Base-by-base conservation (phyloP, 1,140 invertebrate species). In the Lepidurus packardi region DNA sequence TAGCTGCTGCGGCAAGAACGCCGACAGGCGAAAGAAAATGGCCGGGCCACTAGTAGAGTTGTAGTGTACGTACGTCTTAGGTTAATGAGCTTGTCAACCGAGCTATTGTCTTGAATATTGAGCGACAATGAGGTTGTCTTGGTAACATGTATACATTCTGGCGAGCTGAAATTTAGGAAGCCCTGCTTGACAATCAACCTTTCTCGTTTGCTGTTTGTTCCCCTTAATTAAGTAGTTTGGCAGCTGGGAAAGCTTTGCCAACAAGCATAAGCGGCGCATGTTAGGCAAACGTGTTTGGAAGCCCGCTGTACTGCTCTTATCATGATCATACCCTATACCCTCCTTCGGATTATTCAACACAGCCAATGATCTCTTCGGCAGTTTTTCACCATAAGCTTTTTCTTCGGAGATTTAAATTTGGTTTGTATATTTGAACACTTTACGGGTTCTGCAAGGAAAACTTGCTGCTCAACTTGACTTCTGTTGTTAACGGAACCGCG, bases 41-140 rank as follows among this genome's bases (percentile, higher is more conserved):
- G 53, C 7, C 13, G 53, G 21, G 53, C 53, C 13, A 65, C 53
- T 65, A 65, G 21, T 7, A 21, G 21, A 65, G 9, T 65, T 65
- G 53, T 65, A 65, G 16, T 21, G 53, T n/a, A 65, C 53, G 53
- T 16, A 65, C 53, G 53, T 65, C 53, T 9, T 65, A 65, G 53
- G 53, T 65, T 65, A 65, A 65, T 65, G 53, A 65, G 53, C 53
- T 65, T 65, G 53, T 65, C 53, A 65, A 65, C 53, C 53, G 53
- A 65, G 16, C 53, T 65, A 65, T 65, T 65, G 53, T 65, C 53
- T 65, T 7, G 53, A 65, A 65, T 65, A 21, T n/a, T 65, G 53
- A 16, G 53, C 53, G 53, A 65, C n/a, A 65, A 65, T 65, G 53
- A 21, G 21, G 16, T 65, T 65, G 53, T 13, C 53, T 65, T 13